Base-by-base conservation (phyloP, 2,888 invertebrate species). In the Tetropium fuscum region DNA sequence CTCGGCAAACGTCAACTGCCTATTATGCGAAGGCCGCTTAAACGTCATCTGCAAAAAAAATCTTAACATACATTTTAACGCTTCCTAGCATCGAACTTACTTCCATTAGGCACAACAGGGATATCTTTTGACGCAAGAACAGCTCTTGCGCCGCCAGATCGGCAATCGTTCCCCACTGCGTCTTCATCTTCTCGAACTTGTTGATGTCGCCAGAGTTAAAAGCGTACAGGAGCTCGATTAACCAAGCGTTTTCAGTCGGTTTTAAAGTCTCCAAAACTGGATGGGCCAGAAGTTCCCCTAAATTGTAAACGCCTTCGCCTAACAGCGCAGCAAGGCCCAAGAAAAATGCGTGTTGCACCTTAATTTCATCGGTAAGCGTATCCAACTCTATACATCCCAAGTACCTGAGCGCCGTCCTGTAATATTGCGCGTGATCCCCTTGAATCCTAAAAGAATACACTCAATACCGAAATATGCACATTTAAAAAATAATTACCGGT, bases 71-170 rank as follows among this genome's bases (percentile, higher is more conserved):
- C 11, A 40, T 13, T 11, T 22, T 36, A 10, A 11, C 6, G 5
- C 7, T 8, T 20, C 15, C 10, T 1, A 25, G n/a, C 13, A 19
- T 8, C 5, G 10, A 13, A 64, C 71, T 68, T 67, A 90, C 89
- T 88, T 98, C 97, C 97, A 99, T 98, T 0, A 99, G 86, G 78
- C 98, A 97, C 10, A 99, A 84, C 13, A 99, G 85, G 0, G 95
- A 95, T 61, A 99, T 96, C 84, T 99, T 99, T 81, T 95, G 93
- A 13, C 94, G 84, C 67, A 98, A 83, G 74, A 90, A 89, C 0
- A 89, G 80, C 76, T 96, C 95, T 63, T 94, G 91, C 0, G 92
- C 88, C 6, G 88, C 87, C 13, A 98, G 83, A 81, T 97, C 96
- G 0, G 94, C 91, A 69, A 95, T 91, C 60, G 88, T 87, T 2